Evolutionary conservation across 2,888 invertebrate genomes (phyloP).

Genomic region (Diadromus collaris): DNA sequence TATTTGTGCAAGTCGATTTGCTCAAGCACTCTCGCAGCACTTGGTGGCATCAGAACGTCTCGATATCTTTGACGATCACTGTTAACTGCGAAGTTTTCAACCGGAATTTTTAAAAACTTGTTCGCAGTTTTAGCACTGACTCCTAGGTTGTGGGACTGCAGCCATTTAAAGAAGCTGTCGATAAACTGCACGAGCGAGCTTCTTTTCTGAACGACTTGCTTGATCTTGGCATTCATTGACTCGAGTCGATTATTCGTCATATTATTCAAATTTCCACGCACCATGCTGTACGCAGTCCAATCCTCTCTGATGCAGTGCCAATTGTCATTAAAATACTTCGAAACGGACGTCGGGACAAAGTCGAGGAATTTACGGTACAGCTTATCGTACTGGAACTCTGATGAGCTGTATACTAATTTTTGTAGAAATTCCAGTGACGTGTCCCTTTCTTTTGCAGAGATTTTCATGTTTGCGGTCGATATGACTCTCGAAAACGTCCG

Average conservation of each 20-base stretch:
- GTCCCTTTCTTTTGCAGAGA: slow-evolving; percentile 7
- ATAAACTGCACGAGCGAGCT: slow-evolving; percentile 51
- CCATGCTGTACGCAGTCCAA: slow-evolving; percentile 58
- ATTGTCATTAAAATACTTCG: slow-evolving; percentile 59
- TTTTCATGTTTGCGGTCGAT: slow-evolving; percentile 25
- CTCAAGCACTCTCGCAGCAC: neutral
- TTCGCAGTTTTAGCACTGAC: slow-evolving; percentile 31
- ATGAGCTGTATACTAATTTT: slow-evolving; percentile 26
- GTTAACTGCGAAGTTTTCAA: neutral
- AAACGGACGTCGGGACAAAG: slow-evolving; percentile 33
- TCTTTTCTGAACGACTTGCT: slow-evolving; percentile 48
- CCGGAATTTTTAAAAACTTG: slow-evolving; percentile 28
- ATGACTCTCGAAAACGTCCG: slow-evolving; percentile 38
- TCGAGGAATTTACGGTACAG: slow-evolving; percentile 38
- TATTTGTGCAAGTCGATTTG: neutral
- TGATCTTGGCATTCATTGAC: slow-evolving; percentile 54
- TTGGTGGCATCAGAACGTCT: slow-evolving; percentile 4
- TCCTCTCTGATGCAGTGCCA: slow-evolving; percentile 61
- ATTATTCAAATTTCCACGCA: slow-evolving; percentile 50
- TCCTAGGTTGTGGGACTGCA: slow-evolving; percentile 29
- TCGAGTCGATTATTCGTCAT: slow-evolving; percentile 60
- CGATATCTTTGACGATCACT: slow-evolving; percentile 17
- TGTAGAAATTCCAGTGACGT: slow-evolving; percentile 16
- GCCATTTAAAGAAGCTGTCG: slow-evolving; percentile 54
- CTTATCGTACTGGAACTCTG: slow-evolving; percentile 16